phyloP scores from a whole-genome alignment of 2,888 invertebrate genomes.

The Sinotaia quadrata region DNA sequence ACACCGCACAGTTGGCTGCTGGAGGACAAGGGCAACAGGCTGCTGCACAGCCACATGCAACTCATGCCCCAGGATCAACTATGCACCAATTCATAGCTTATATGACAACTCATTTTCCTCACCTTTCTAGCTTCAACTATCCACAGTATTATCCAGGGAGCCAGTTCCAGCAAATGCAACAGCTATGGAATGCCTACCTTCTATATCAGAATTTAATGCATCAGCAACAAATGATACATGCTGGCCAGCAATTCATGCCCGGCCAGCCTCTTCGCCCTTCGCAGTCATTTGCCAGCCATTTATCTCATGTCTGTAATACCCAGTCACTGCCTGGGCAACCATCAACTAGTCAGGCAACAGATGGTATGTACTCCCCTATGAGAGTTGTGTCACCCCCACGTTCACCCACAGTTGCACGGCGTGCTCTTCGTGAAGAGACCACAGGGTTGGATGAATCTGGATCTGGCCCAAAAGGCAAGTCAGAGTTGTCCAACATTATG shows the following conservation, averaged over 20 bases:
- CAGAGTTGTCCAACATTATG: constrained; percentile 40
- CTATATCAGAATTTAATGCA: constrained; percentile 38
- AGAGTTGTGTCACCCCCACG: constrained; percentile 50
- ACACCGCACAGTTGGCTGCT: constrained; percentile 13
- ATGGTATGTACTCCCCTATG: constrained; percentile 14
- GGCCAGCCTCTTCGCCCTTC: constrained; percentile 27
- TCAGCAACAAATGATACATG: constrained; percentile 32
- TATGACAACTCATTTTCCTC: constrained; percentile 9
- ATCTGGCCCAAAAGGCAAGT: constrained; percentile 32
- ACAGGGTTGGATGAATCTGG: not conserved
- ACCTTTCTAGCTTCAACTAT: constrained; percentile 25
- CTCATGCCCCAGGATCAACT: constrained; percentile 31
- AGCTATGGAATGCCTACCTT: constrained; percentile 39
- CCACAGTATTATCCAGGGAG: constrained; percentile 36
- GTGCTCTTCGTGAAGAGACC: constrained; percentile 36
- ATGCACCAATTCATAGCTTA: constrained; percentile 34
- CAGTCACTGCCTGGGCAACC: constrained; percentile 8
- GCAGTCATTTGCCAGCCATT: not conserved
- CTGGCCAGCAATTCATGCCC: constrained; percentile 3
- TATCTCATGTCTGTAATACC: not conserved
- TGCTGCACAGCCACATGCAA: constrained; percentile 26
- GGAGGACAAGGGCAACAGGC: constrained; percentile 18
- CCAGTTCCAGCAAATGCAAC: constrained; percentile 45
- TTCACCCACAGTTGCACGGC: constrained; percentile 53
- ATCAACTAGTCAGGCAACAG: constrained; percentile 27